These are phyloP conservation scores for Percopsis transmontana DNA, from an alignment of 2,113 vertebrate species.

Conservation along the genomic window DNA sequence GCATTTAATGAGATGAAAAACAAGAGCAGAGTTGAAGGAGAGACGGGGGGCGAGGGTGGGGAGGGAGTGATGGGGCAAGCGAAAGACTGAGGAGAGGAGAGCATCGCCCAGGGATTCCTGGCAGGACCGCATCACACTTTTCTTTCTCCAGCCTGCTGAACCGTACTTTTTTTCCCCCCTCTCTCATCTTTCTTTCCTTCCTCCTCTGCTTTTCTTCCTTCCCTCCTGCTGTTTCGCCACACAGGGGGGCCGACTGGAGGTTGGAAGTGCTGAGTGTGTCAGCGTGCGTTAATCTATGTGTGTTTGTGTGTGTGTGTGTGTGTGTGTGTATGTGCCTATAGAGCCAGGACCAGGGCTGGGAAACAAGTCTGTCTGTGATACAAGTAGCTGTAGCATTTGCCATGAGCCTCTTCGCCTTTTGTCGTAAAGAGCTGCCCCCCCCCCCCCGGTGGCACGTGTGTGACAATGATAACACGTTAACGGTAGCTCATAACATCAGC, in stretches of 20 bases:
- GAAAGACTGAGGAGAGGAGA: conserved; percentile 4
- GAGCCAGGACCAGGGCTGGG: too few species aligned
- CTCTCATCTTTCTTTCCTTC: not conserved
- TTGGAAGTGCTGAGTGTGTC: not conserved
- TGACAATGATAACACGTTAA: too few species aligned
- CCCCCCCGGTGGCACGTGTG: too few species aligned
- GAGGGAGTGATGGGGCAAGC: not conserved
- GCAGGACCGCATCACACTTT: conserved; percentile 37
- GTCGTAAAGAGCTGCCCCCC: too few species aligned
- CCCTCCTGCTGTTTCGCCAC: not conserved
- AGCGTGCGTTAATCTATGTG: conserved; percentile 8
- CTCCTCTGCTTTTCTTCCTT: not conserved
- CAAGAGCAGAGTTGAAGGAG: conserved; percentile 35
- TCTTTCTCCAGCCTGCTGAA: conserved; percentile 39
- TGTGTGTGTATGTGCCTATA: not conserved
- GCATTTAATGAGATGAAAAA: conserved; percentile 65
- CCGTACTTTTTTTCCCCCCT: conserved; percentile 7
- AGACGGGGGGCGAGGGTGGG: conserved; percentile 11
- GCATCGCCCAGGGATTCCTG: conserved; percentile 21
- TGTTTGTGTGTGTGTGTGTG: not conserved
- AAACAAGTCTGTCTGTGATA: too few species aligned
- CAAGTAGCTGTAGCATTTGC: too few species aligned
- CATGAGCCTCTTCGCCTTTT: too few species aligned
- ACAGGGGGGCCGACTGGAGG: not conserved
- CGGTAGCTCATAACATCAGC: too few species aligned